These are phyloP conservation scores for Otolemur garnettii DNA, from an alignment of 2,113 vertebrate genomes.

Conservation along the genomic window DNA sequence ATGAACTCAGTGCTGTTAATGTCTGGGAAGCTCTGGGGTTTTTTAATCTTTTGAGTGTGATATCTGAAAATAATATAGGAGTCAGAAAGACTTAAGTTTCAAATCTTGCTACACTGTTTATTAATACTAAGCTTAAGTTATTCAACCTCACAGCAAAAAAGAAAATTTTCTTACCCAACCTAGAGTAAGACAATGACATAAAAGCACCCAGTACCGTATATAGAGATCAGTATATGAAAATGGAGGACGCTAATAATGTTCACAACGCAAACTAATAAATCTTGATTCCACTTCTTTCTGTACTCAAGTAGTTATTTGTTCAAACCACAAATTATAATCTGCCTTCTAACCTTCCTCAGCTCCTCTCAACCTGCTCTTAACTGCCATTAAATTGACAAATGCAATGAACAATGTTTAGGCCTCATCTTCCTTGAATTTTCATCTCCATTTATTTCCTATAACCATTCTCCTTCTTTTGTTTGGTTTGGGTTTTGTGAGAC, in stretches of 20 bases:
- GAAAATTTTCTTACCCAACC: background rate
- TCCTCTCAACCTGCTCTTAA: background rate
- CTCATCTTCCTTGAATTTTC: background rate
- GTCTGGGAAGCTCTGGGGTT: background rate
- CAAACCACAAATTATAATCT: background rate
- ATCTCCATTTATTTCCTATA: background rate
- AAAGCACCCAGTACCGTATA: background rate
- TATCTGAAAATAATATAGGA: background rate
- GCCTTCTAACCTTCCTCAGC: background rate
- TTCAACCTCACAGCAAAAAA: background rate
- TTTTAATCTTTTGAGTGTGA: background rate
- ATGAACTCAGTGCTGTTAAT: background rate
- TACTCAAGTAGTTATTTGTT: background rate
- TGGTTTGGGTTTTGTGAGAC: too few relatives aligned
- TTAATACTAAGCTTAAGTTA: background rate
- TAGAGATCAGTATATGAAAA: background rate
- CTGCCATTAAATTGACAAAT: background rate
- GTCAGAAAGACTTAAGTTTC: background rate
- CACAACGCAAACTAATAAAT: background rate
- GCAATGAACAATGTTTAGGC: background rate
- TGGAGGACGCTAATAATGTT: background rate
- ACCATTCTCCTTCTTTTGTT: too few relatives aligned
- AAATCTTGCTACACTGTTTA: background rate
- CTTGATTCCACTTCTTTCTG: background rate
- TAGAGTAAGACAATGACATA: background rate